These are phyloP conservation scores for Neoniphon sammara DNA, from an alignment of 2,797 vertebrate genomes.

Conservation along the genomic window DNA sequence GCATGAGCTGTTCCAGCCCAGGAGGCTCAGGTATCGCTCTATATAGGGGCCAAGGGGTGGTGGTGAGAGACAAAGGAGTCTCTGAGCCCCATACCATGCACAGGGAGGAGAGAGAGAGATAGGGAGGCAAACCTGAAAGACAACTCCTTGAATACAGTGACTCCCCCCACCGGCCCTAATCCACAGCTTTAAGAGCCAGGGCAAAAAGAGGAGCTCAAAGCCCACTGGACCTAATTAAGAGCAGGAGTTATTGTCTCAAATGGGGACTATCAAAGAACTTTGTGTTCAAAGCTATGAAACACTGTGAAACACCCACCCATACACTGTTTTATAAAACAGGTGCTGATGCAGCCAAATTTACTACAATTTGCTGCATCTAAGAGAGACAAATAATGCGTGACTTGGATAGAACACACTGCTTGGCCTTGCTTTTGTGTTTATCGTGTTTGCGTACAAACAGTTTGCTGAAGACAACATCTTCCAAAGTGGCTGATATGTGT, in stretches of 20 bases:
- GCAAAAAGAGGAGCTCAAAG: slow-evolving; percentile 51
- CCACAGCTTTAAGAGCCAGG: slow-evolving; percentile 45
- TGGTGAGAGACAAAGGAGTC: slow-evolving; percentile 71
- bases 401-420: slow-evolving; percentile 18
- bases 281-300: slow-evolving; percentile 36
- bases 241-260: slow-evolving; percentile 64
- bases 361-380: slow-evolving; percentile 1
- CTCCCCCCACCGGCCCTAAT: slow-evolving; percentile 22
- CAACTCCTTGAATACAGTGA: slow-evolving; percentile 58
- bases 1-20: slow-evolving; percentile 73
- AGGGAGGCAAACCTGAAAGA: slow-evolving; percentile 67
- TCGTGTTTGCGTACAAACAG: background rate
- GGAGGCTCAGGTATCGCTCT: slow-evolving; percentile 77
- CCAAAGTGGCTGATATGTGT: background rate
- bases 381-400: slow-evolving; percentile 16
- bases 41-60: slow-evolving; percentile 34
- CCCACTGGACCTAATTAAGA: slow-evolving; percentile 72
- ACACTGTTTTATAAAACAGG: slow-evolving; percentile 11
- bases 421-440: background rate
- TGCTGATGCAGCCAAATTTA: slow-evolving; percentile 44
- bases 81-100: slow-evolving; percentile 53
- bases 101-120: slow-evolving; percentile 38
- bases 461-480: slow-evolving; percentile 5
- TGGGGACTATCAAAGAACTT: slow-evolving; percentile 29
- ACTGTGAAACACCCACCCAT: background rate